Conservation (phyloP, 2,797 vertebrate species). For the Rhynchotus rufescens region DNA sequence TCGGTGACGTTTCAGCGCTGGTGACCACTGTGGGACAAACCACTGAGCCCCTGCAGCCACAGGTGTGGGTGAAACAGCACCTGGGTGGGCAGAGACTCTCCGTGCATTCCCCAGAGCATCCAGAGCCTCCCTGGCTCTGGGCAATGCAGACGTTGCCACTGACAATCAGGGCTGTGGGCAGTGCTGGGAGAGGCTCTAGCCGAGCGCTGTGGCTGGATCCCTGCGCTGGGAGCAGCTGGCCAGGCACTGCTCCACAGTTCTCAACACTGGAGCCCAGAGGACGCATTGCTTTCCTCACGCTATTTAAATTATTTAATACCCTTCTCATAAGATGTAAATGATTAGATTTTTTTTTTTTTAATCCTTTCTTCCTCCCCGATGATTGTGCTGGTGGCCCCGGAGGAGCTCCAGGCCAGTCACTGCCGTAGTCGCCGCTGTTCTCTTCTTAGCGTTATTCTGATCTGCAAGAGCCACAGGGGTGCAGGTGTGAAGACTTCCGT, state of each 20-base stretch:
- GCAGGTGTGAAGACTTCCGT: constrained; percentile 30
- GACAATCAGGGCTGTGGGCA: neutral
- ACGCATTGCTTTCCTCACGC: constrained; percentile 46
- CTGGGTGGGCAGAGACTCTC: neutral
- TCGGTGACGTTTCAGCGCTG: neutral
- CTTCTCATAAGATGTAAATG: constrained; percentile 12
- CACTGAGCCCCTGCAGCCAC: neutral
- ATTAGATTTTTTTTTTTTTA: neutral
- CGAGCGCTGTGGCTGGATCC: neutral
- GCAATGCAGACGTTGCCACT: neutral
- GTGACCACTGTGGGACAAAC: neutral
- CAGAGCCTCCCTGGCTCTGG: neutral
- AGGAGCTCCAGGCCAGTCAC: constrained; percentile 29
- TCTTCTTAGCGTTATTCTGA: constrained; percentile 24
- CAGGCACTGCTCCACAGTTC: neutral
- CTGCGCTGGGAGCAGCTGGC: neutral
- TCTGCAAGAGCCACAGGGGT: neutral
- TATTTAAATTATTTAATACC: constrained; percentile 74
- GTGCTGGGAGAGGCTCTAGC: neutral
- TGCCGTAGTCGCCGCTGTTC: constrained; percentile 26
- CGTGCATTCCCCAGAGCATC: too few species aligned
- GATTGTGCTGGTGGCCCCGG: constrained; percentile 52
- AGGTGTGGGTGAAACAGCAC: neutral
- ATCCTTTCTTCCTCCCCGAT: constrained; percentile 8
- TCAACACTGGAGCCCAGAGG: constrained; percentile 66